Evolutionary conservation across 2,797 vertebrate species (phyloP), one percentile per base, ranked within the genome.

Genomic region (Adrianichthys oophorus): DNA sequence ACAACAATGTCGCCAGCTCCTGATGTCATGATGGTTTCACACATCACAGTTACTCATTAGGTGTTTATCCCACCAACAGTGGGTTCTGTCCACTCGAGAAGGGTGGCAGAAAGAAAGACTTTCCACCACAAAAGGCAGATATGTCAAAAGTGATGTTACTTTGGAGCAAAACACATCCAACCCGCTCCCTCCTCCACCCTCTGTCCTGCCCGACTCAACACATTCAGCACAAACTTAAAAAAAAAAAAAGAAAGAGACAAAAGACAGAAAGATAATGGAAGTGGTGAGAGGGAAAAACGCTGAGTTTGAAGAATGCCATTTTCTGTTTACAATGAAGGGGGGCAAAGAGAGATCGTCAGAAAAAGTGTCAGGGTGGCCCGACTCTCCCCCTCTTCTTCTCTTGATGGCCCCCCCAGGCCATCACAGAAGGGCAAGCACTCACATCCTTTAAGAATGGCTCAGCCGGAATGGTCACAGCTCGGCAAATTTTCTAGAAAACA

Each of bases 281-380:
- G 58, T 5, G 6, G 16, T 17, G 14, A 60, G 40, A 57, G 56
- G 60, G 41, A 52, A 79, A 84, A 79, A 59, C 17, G 87, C 87
- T 89, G 87, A 89, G 81, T 59, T 80, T 0, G 69, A 75, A 81
- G 80, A 85, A 88, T 87, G 87, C 85, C 85, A 87, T 82, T 83
- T 86, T 83, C 61, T 75, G 84, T 88, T 87, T 79, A 68, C 59
- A 68, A 57, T 60, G 16, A 80, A 82, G 70, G 19, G 48, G 67
- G 72, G 42, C 19, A 76, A 78, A 80, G 72, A 66, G 73, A 67
- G 56, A 55, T 74, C 83, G 82, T 80, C 76, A 80, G 74, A 32
- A 72, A 82, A 74, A 61, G 79, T 82, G 85, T 86, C 85, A 80
- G 52, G 52, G 70, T 50, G 66, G 50, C 57, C 65, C 48, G 15